Evolutionary conservation across 2,888 invertebrate genomes (phyloP), one percentile per base, ranked within the genome.

Genomic region (Orchesella flavescens): DNA sequence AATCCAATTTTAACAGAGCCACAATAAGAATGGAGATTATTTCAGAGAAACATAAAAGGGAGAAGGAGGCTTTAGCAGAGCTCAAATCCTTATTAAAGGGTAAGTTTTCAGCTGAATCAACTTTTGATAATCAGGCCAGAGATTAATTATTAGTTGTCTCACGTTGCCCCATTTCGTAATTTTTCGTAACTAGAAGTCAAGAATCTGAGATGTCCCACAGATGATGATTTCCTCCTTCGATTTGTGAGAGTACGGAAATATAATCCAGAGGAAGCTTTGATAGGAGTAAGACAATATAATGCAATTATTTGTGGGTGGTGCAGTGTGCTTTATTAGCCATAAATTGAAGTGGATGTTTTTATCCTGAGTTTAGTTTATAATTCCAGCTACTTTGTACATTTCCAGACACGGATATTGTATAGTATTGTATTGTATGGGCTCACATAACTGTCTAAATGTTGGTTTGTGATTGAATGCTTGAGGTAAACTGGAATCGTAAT

Each of bases 221-320:
- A 84, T 65, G 84, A 84, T 44, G 74, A 75, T 2, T 84, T 84
- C 53, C 73, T 84, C 23, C 55, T 84, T 1, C 19, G 84, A 65
- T 84, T 84, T 72, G 68, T 84, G 10, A 68, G 84, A 23, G 73
- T 75, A 46, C 65, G 79, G 65, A 84, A 84, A 13, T 73, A 24
- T 61, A 46, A 79, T 46, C 10, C 75, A 9, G 69, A 84, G 44
- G 59, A 72, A 5, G 80, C 73, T 21, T 19, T 80, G n/a, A 43
- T 73, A 17, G 80, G 80, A 53, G 80, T 79, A 79, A 79, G 72
- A 53, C 34, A 23, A 5, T 21, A 44, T 21, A n/a, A 10, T 19
- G 5, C 3, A 15, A 21, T n/a, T n/a, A 9, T 34, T 34, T n/a
- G n/a, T n/a, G n/a, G n/a, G 34, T 34, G 7, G 34, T 34, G 7